phyloP scores from a whole-genome alignment of 2,888 invertebrate species.

The Amiota mariae region DNA sequence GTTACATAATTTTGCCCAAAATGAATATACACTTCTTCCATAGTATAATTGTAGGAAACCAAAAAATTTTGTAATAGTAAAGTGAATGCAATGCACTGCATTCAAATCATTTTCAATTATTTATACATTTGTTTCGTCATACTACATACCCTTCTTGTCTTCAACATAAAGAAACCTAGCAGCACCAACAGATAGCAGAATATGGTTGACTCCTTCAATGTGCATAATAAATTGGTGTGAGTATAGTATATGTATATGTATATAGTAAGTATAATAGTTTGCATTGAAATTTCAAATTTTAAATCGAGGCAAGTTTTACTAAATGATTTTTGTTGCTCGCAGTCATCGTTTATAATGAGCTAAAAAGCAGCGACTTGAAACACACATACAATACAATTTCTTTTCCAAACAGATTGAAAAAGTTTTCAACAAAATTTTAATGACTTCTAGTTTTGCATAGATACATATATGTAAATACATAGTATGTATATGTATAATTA shows the following conservation, averaged over 20 bases:
- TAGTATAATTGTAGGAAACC: no score
- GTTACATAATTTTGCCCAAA: no score
- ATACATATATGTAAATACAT: no score
- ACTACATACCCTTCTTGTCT: neutral
- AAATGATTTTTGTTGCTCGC: slow-evolving; percentile 21
- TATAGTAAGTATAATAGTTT: neutral
- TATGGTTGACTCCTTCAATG: no score
- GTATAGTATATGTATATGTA: no score
- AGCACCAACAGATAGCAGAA: no score
- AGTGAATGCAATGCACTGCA: slow-evolving; percentile 11
- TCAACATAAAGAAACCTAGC: no score
- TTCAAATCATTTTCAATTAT: slow-evolving; percentile 38
- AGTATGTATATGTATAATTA: no score
- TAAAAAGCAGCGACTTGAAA: neutral
- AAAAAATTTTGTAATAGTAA: neutral
- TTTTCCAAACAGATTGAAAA: neutral
- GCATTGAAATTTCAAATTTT: slow-evolving; percentile 1
- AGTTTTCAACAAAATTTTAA: slow-evolving; percentile 10
- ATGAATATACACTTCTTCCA: no score
- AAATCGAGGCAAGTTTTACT: slow-evolving; percentile 18
- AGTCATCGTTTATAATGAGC: slow-evolving; percentile 13
- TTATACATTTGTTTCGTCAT: slow-evolving; percentile 35
- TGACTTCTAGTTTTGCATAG: neutral
- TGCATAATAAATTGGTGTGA: no score
- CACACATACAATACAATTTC: neutral